Evolutionary conservation across 2,888 invertebrate genomes (phyloP), one percentile per base, ranked within the genome.

Genomic region (Priocnemis perturbator): DNA sequence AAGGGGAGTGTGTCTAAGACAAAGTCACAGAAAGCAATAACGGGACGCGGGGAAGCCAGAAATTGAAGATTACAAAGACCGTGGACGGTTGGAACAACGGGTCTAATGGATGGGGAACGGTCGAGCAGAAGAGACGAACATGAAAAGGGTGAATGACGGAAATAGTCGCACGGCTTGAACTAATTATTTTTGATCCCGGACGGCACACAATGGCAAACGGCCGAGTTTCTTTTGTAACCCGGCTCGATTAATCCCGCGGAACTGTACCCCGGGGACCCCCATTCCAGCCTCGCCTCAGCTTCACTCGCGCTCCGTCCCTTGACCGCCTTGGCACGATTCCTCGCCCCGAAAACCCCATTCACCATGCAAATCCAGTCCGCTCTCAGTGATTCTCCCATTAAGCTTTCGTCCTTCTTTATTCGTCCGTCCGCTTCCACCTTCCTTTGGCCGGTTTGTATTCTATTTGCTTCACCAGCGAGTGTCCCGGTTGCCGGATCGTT

Each of bases 191-290:
- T 65, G 59, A 69, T 61, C 65, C 45, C 56, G 61, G 61, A 64
- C 56, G 57, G 52, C 37, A 71, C 68, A 66, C 73, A 79, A 77
- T 73, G 72, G 67, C 70, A 68, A 76, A 66, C 63, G 60, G 37
- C 50, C 70, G 68, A 76, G 71, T 78, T 83, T 82, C 81, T 81
- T 82, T 80, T 77, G 77, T 71, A 77, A 76, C 69, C 65, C 69
- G 64, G 70, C 61, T 66, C 82, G 78, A 85, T 83, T 82, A 86
- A 83, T 86, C 81, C 79, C 67, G 73, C 73, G 69, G 78, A 86
- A 86, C 76, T 79, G 78, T 74, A 79, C 84, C 81, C 81, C 55
- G 55, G 85, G 79, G 85, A 76, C 76, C 73, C 63, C 63, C 14
- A 23, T 45, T 17, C 48, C 20, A 60, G 3, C 58, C 30, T 53